phyloP scores from a whole-genome alignment of 2,888 invertebrate genomes.

The Camponotus fellah region DNA sequence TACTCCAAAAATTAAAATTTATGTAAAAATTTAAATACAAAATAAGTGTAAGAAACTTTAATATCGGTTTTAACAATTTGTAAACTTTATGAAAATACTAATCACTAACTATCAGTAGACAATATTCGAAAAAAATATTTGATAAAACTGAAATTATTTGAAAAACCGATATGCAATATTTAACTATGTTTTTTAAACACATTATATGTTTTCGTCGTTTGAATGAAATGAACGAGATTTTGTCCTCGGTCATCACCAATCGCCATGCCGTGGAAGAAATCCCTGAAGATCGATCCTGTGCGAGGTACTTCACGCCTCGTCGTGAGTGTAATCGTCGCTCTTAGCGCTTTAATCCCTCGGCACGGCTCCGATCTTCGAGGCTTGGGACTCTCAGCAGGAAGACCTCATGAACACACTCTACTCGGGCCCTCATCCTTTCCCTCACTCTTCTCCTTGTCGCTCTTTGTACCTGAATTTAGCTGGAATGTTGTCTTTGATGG shows the following conservation, averaged over 20 bases:
- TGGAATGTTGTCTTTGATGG: conserved; percentile 42
- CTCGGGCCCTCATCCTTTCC: conserved; percentile 29
- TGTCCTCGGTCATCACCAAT: conserved; percentile 20
- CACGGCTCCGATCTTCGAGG: conserved; percentile 55
- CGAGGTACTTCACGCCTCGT: conserved; percentile 75
- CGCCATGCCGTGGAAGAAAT: conserved; percentile 63
- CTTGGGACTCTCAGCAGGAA: conserved; percentile 54
- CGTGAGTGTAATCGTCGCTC: conserved; percentile 71
- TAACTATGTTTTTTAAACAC: not conserved
- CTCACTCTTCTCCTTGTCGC: conserved; percentile 37
- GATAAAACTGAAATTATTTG: not conserved
- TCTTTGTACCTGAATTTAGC: conserved; percentile 54
- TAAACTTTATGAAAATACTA: not conserved
- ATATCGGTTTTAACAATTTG: not conserved
- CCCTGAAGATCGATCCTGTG: conserved; percentile 72
- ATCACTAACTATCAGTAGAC: not conserved
- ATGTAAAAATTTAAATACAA: not conserved
- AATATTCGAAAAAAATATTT: not conserved
- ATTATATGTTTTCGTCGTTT: not conserved
- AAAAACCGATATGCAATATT: not conserved
- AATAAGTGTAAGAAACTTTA: not conserved
- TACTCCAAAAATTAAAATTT: not conserved
- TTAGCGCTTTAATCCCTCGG: conserved; percentile 77
- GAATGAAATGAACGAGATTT: conserved; percentile 6
- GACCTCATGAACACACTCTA: conserved; percentile 55